Evolutionary conservation across 1,140 invertebrate species (phyloP).

Genomic region (Melipona quadrifasciata): DNA sequence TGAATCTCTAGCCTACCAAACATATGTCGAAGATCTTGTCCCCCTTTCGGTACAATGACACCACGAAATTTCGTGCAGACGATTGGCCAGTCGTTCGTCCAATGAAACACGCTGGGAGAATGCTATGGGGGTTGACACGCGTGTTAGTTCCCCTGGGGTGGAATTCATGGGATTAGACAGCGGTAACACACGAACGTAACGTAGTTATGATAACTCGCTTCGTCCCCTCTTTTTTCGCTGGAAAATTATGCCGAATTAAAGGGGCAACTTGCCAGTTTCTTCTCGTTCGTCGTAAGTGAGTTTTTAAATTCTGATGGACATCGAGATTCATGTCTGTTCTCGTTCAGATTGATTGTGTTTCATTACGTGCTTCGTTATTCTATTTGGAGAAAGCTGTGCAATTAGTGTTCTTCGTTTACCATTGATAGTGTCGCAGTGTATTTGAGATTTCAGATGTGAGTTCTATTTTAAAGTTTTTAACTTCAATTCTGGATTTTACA

Average conservation of each 20-base stretch:
- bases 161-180: slow-evolving; percentile 63
- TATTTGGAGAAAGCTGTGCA: too few species aligned
- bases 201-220: slow-evolving; percentile 68
- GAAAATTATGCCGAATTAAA: slow-evolving; percentile 9
- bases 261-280: background rate
- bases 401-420: too few species aligned
- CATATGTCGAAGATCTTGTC: slow-evolving; percentile 73
- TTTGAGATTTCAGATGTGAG: too few species aligned
- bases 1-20: slow-evolving; percentile 58
- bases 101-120: slow-evolving; percentile 55
- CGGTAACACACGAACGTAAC: slow-evolving; percentile 68
- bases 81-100: slow-evolving; percentile 69
- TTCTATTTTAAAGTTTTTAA: too few species aligned
- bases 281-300: background rate
- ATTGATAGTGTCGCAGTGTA: too few species aligned
- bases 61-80: slow-evolving; percentile 55
- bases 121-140: slow-evolving; percentile 44
- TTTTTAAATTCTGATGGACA: too few species aligned
- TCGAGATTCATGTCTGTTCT: too few species aligned
- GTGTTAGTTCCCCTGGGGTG: slow-evolving; percentile 57
- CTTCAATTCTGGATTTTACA: too few species aligned
- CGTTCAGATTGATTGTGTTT: too few species aligned
- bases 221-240: background rate
- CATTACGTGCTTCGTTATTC: too few species aligned
- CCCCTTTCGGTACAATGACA: slow-evolving; percentile 67